Base-by-base conservation (phyloP, 2,888 invertebrate genomes). In the Idaea straminata region DNA sequence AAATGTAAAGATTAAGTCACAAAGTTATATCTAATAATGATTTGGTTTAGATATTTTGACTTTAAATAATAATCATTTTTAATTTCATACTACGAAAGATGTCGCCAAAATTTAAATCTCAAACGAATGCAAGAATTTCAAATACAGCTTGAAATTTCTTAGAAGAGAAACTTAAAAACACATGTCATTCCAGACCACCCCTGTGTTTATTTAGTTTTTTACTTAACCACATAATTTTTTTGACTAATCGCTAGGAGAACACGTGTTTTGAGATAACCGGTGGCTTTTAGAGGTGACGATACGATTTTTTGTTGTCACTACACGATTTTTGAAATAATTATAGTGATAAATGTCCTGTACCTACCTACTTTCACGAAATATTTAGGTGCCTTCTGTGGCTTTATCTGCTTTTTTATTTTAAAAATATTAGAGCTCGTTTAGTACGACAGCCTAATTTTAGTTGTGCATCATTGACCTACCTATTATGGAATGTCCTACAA, bases 191-290 rank as follows among this genome's bases (percentile, higher is more conserved):
- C 67, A 75, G 85, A 83, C 83, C 85, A 84, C 91, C 91, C 84
- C 70, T 72, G 80, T 78, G 75, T 74, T 68, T 72, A 76, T 74
- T 74, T 67, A 72, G 76, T 81, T 86, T 86, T 84, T 83, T 78
- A 73, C 73, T 72, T 73, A 15, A 71, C 61, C 66, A 71, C 62
- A 67, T 64, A 61, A 66, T 79, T 84, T 85, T 86, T 89, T 84
- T 75, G 71, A 78, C 78, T 80, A 82, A 86, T 85, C 84, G 83
- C 80, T 79, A 74, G 72, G 6, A 59, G 74, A 85, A 89, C 91
- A 91, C 84, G 86, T 91, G 91, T 85, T 86, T 84, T 83, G 85
- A 85, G 88, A 88, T 87, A 87, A 80, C 76, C 16, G 13, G 60
- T 59, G 10, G 0, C 64, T 35, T 78, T 87, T 80, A 77, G 5